A percentile compares a stretch with the other conserved stretches of the same genome.
phyloP scores from a whole-genome alignment of 1,140 invertebrate genomes.

The Cheumatopsyche charites region DNA sequence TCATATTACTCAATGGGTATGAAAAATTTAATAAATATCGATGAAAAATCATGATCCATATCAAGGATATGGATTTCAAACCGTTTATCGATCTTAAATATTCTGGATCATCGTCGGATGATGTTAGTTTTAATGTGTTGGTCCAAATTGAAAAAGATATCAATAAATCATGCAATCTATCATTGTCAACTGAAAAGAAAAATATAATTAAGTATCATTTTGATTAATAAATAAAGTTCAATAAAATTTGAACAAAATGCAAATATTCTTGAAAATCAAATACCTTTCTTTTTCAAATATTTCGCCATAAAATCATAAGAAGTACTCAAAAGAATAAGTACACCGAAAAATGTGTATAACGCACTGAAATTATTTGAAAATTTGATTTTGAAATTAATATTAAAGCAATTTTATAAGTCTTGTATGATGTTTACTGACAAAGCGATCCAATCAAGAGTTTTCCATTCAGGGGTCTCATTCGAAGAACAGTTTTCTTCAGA shows the following conservation, averaged over 20 bases:
- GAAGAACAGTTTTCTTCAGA: neutral
- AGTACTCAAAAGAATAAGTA: neutral
- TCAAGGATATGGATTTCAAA: slow-evolving; percentile 65
- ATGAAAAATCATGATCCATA: slow-evolving; percentile 73
- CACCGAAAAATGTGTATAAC: neutral
- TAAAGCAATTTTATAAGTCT: neutral
- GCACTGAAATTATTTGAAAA: neutral
- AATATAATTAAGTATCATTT: too few relatives aligned
- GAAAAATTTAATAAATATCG: too few relatives aligned
- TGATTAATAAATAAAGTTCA: too few relatives aligned
- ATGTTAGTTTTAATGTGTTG: slow-evolving; percentile 52
- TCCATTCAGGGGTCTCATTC: neutral
- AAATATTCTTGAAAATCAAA: too few relatives aligned
- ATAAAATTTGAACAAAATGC: too few relatives aligned
- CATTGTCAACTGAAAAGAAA: too few relatives aligned
- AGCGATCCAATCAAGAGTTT: neutral
- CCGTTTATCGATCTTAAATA: slow-evolving; percentile 61
- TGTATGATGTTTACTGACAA: neutral
- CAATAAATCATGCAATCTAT: neutral
- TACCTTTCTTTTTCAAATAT: neutral
- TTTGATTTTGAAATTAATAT: neutral
- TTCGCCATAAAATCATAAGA: neutral
- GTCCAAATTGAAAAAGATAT: slow-evolving; percentile 54
- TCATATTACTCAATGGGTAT: too few relatives aligned
- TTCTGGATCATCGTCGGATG: slow-evolving; percentile 45